These are phyloP conservation scores for Mastomys coucha DNA, from an alignment of 2,113 vertebrate species.

Conservation along the genomic window DNA sequence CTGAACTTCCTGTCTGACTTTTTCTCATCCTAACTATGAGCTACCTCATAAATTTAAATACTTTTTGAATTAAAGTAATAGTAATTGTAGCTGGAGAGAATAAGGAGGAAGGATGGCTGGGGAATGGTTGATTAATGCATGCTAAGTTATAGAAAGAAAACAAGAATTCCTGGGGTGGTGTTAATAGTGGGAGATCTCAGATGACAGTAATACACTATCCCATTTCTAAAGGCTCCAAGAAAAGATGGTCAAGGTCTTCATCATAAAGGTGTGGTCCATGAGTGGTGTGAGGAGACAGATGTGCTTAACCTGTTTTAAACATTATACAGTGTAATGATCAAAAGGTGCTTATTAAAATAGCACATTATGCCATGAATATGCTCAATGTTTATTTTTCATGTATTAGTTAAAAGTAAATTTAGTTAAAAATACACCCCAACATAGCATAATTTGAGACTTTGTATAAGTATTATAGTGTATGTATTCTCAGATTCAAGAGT, in stretches of 20 bases:
- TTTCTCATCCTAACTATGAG: conserved; percentile 22
- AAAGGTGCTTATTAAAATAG: neutral
- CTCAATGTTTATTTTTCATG: neutral
- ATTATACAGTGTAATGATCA: neutral
- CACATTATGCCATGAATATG: neutral
- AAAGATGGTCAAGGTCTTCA: too few species aligned
- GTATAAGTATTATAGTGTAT: neutral
- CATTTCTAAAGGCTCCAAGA: neutral
- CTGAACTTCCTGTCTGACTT: neutral
- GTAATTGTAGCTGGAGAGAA: neutral
- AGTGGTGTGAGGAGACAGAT: neutral
- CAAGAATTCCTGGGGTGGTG: neutral
- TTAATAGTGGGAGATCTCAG: neutral
- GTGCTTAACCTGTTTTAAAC: neutral
- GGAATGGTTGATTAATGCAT: neutral
- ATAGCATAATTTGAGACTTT: neutral
- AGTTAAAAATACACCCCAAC: neutral
- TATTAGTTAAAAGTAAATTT: neutral
- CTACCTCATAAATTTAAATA: neutral
- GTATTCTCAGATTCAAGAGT: neutral
- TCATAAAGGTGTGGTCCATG: neutral
- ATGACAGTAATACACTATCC: neutral
- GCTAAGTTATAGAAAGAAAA: neutral
- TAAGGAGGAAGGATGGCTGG: neutral
- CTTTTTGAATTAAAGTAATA: neutral